phyloP scores from a whole-genome alignment of 1,140 invertebrate species.

The Conus betulinus region DNA sequence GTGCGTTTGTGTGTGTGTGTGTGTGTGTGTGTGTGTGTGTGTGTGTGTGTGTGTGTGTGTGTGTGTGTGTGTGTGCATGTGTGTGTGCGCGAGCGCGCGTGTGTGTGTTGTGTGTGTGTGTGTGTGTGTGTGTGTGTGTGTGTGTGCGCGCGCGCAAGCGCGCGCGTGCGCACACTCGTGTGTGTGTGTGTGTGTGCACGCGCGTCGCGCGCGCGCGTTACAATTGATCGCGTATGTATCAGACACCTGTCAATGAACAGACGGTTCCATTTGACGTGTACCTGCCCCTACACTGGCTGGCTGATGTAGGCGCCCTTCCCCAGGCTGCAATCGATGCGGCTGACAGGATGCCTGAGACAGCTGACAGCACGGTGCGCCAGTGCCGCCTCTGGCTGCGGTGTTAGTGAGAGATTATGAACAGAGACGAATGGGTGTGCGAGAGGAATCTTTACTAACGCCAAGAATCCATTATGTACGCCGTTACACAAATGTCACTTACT shows the following conservation, averaged over 20 bases:
- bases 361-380: neutral
- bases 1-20: neutral
- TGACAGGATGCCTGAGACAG: neutral
- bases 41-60: neutral
- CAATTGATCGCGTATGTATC: neutral
- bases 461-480: no score
- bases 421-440: no score
- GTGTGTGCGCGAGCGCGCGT: neutral
- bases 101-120: neutral
- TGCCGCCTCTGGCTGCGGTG: no score
- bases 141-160: neutral
- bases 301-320: neutral
- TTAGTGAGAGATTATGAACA: no score
- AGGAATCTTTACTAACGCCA: no score
- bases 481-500: no score
- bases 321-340: neutral
- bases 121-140: neutral
- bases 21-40: neutral
- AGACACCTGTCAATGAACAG: no score
- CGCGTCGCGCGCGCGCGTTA: neutral
- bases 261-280: no score
- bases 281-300: no score
- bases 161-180: neutral
- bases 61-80: neutral
- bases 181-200: neutral